A percentile compares a stretch with the other conserved stretches of the same genome.
These are phyloP conservation scores for Helarctos malayanus DNA, from an alignment of 2,797 vertebrate species.

Conservation along the genomic window DNA sequence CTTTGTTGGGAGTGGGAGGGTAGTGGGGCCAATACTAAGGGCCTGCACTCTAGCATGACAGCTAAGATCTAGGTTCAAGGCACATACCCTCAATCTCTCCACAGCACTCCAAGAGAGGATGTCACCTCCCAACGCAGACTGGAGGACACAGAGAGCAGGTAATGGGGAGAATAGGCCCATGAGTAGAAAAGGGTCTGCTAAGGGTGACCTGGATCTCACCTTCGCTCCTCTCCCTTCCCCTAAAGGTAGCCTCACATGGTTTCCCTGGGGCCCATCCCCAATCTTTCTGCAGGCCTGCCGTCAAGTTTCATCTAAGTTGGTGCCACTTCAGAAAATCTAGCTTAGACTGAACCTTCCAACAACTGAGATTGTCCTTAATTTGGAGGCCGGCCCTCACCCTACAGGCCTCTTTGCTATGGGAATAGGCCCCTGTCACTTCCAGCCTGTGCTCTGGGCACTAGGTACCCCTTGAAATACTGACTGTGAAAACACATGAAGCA, in stretches of 20 bases:
- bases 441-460: no score
- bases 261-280: accelerated
- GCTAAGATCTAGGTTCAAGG: background rate
- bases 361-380: background rate
- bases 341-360: background rate
- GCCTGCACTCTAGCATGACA: background rate
- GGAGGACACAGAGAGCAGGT: accelerated
- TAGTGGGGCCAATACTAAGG: background rate
- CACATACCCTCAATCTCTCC: accelerated
- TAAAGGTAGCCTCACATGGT: accelerated
- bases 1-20: background rate
- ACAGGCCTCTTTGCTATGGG: accelerated
- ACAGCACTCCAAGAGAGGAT: background rate
- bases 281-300: no score
- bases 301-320: background rate
- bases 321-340: background rate
- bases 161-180: accelerated
- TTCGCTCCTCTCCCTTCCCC: background rate
- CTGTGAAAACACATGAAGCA: background rate
- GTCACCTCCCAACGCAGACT: accelerated
- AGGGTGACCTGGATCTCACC: background rate
- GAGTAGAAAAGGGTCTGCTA: accelerated
- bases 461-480: background rate
- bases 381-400: background rate
- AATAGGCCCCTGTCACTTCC: background rate